Percentiles rank a stretch among this genome's conserved stretches.
Evolutionary conservation across 2,797 vertebrate genomes (phyloP).

Genomic region (Carcharodon carcharias): DNA sequence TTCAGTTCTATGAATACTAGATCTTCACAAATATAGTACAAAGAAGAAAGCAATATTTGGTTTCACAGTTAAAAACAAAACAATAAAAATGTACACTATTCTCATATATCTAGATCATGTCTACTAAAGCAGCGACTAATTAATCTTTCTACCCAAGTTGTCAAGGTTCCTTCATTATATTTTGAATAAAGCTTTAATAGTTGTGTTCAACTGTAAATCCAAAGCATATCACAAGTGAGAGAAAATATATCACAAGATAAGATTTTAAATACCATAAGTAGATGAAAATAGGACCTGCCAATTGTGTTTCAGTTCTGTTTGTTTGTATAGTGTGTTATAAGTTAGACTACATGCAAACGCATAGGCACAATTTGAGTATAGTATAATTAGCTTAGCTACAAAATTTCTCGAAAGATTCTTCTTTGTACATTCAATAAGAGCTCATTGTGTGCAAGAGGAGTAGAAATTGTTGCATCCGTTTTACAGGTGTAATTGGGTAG

Average conservation of each 20-base stretch:
- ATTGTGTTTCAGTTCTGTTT: background rate
- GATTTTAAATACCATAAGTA: background rate
- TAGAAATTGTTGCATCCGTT: background rate
- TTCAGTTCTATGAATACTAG: background rate
- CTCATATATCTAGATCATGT: background rate
- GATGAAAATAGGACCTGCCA: background rate
- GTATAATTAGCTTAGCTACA: background rate
- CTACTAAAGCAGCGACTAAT: background rate
- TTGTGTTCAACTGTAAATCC: background rate
- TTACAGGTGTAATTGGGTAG: background rate
- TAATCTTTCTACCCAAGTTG: background rate
- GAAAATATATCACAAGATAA: background rate
- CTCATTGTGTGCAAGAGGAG: background rate
- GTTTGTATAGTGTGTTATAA: background rate
- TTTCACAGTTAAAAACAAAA: slow-evolving; percentile 10
- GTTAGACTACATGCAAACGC: background rate
- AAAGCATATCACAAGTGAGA: background rate
- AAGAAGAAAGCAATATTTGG: slow-evolving; percentile 22
- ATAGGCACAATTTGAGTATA: background rate
- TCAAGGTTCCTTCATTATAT: background rate
- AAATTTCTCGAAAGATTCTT: background rate
- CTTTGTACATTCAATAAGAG: background rate
- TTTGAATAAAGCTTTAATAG: background rate
- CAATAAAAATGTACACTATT: background rate
- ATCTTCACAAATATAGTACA: slow-evolving; percentile 6